Evolutionary conservation across 2,113 vertebrate genomes (phyloP), one percentile per base, ranked within the genome.

Genomic region (Varanus salvator): DNA sequence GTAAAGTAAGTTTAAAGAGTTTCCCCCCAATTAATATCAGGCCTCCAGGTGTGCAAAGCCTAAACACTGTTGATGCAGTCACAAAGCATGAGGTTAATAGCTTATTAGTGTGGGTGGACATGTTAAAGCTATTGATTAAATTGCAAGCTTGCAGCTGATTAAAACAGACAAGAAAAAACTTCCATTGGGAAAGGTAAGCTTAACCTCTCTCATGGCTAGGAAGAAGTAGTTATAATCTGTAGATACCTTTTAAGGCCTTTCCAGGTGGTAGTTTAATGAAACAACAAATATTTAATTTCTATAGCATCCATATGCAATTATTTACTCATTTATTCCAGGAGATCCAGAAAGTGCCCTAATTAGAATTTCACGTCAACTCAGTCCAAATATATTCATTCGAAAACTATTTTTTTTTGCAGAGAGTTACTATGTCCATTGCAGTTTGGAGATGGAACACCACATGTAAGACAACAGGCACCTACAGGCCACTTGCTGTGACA

Each of bases 1-100:
- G 93, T 93, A 93, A 95, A 96, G 95, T 87, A 80, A 96, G 93
- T 94, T 94, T 90, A 86, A 93, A 93, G 94, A 94, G 85, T 96
- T 90, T 95, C 96, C 94, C 92, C 93, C 93, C 89, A 75, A 0
- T 94, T 93, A 93, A 94, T 92, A 85, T 91, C 91, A 82, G 68
- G 95, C 95, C 96, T 97, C 94, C 94, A 75, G 96, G 94, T 94
- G 87, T 90, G 95, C 94, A 94, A 31, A 95, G 94, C 93, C 94
- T 93, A 93, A 93, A 90, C 29, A 52, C 89, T 92, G 90, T 96
- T 96, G 97, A 96, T 96, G 94, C 87, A 60, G 93, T 90, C 94
- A 96, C 90, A 91, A 92, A 96, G 88, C 89, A 93, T 90, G 88
- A 96, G 95, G 96, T 96, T 94, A 97, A 95, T 95, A 90, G 93